These are phyloP conservation scores for Therioaphis trifolii DNA, from an alignment of 2,888 invertebrate genomes.

Conservation along the genomic window DNA sequence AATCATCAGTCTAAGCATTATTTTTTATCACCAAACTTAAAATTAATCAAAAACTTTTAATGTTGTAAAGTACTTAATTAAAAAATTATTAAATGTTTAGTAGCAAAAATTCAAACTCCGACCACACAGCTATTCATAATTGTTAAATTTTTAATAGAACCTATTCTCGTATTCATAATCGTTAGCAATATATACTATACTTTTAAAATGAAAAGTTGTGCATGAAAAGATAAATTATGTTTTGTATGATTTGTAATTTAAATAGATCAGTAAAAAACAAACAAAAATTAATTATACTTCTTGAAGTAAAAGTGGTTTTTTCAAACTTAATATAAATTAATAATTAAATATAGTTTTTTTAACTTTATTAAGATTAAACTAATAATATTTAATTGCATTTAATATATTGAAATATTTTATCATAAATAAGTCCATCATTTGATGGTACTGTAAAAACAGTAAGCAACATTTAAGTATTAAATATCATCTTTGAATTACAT, in stretches of 20 bases:
- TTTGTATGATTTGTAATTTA: too few species aligned
- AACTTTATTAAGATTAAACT: background rate
- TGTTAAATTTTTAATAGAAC: slow-evolving; percentile 2
- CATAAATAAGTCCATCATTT: background rate
- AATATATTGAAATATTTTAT: background rate
- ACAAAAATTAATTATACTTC: background rate
- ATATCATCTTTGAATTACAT: slow-evolving; percentile 24
- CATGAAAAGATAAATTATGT: background rate
- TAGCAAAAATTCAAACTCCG: background rate
- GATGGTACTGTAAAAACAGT: slow-evolving; percentile 8
- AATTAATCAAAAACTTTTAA: slow-evolving; percentile 29
- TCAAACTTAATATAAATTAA: background rate
- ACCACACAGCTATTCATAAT: background rate
- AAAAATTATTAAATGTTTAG: slow-evolving; percentile 15
- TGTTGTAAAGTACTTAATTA: slow-evolving; percentile 37
- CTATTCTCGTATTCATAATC: background rate
- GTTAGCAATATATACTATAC: background rate
- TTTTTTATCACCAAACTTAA: slow-evolving; percentile 52
- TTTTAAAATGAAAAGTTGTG: background rate
- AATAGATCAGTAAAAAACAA: too few species aligned
- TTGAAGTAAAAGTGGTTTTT: background rate
- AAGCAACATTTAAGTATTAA: background rate
- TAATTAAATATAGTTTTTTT: background rate
- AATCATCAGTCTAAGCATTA: slow-evolving; percentile 57
- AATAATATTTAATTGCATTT: background rate